These are phyloP conservation scores for Leptopilina clavipes DNA, from an alignment of 1,140 invertebrate genomes.

Conservation along the genomic window DNA sequence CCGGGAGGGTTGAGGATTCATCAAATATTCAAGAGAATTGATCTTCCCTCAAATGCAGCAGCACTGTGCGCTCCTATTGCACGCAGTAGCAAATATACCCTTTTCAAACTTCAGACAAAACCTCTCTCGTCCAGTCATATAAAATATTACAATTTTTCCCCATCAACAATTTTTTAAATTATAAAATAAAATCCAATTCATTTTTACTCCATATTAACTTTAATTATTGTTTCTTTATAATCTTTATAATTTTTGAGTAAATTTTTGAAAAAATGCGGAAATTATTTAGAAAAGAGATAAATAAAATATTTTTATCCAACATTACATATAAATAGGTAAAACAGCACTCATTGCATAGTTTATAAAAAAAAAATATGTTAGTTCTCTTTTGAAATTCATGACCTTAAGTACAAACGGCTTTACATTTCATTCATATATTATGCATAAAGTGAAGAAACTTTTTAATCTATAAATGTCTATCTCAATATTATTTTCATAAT, in stretches of 20 bases:
- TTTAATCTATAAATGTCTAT: conserved; percentile 24
- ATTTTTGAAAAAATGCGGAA: too few relatives aligned
- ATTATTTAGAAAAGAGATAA: too few relatives aligned
- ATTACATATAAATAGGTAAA: too few relatives aligned
- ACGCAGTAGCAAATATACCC: conserved; percentile 41
- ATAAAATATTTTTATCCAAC: too few relatives aligned
- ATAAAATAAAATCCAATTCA: too few relatives aligned
- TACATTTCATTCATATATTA: conserved; percentile 30
- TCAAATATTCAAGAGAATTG: conserved; percentile 68
- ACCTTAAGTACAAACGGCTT: conserved; percentile 28
- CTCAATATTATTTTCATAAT: conserved; percentile 25
- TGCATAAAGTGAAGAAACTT: conserved; percentile 31
- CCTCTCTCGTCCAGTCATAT: neutral
- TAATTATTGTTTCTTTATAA: too few relatives aligned
- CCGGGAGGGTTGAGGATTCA: conserved; percentile 55
- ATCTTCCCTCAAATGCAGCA: conserved; percentile 48
- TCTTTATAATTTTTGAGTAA: too few relatives aligned
- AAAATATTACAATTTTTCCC: too few relatives aligned
- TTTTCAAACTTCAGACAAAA: neutral
- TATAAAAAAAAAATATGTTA: neutral
- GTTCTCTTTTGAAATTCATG: conserved; percentile 13
- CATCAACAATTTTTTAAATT: too few relatives aligned
- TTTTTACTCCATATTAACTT: too few relatives aligned
- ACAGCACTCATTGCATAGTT: too few relatives aligned
- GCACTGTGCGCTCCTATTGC: conserved; percentile 36